phyloP scores from a whole-genome alignment of 2,113 vertebrate species.

The Motacilla alba region DNA sequence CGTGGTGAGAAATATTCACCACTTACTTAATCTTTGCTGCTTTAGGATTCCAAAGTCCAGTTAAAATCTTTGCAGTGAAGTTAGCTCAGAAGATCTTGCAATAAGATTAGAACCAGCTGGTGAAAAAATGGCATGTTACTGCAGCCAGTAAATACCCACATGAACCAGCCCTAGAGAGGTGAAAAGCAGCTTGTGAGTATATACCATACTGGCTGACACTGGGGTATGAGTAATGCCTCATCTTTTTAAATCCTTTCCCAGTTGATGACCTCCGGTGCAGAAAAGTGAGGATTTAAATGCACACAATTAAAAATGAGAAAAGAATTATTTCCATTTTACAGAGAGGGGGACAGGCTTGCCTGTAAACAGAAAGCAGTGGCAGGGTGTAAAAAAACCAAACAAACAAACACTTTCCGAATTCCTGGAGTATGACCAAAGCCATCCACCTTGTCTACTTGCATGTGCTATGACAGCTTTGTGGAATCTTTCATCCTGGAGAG shows the following conservation, averaged over 20 bases:
- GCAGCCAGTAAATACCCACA: neutral
- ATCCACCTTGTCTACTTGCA: neutral
- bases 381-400: neutral
- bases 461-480: neutral
- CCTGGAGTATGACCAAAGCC: neutral
- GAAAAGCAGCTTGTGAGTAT: neutral
- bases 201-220: neutral
- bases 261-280: neutral
- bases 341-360: neutral
- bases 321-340: neutral
- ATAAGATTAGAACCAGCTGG: neutral
- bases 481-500: neutral
- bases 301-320: neutral
- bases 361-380: neutral
- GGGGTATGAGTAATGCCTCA: neutral
- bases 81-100: neutral
- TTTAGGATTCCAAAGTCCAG: neutral
- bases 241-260: neutral
- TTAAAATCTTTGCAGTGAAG: neutral
- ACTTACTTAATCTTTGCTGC: neutral
- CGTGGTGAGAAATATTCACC: neutral
- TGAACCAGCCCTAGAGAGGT: neutral
- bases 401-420: neutral
- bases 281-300: neutral
- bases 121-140: neutral